Conservation (phyloP, 2,113 vertebrate genomes). For the chimpanzee (Pan troglodytes) region NHGRI_mPanTro3-v2.1_pri NC_072421.2:9415501-9416000, state of each 20-base stretch:
- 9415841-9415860: background rate
- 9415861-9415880: too few species aligned
- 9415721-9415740: too few species aligned
- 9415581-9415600: background rate
- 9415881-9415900: background rate
- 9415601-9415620: background rate
- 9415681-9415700: background rate
- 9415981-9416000: background rate
- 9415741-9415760: too few species aligned
- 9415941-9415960: fast-evolving
- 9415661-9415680: background rate
- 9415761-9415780: background rate
- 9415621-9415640: background rate
- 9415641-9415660: background rate
- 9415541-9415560: background rate
- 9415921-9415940: background rate
- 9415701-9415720: background rate
- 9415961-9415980: fast-evolving
- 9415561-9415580: background rate
- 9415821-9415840: background rate
- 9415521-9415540: background rate
- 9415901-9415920: too few species aligned
- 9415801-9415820: background rate
- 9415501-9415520: background rate
- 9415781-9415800: background rate